A percentile compares a stretch with the other conserved stretches of the same genome.
Conservation (phyloP, 2,113 vertebrate genomes). For the Bostrychus sinensis region DNA sequence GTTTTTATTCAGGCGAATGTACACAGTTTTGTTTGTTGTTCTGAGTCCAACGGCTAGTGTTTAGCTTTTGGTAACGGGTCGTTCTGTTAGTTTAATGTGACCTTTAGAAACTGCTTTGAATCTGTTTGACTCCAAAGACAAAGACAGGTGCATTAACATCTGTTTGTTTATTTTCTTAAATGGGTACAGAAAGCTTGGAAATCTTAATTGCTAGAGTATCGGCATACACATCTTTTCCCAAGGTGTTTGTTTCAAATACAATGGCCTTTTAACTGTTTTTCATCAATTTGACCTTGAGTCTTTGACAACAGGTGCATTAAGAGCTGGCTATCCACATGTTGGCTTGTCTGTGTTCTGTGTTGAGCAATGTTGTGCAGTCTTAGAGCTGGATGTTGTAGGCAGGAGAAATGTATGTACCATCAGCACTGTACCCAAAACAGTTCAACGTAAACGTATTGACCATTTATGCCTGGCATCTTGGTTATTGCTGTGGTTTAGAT, state of each 20-base stretch:
- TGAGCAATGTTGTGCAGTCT: too few relatives aligned
- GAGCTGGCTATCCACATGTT: too few relatives aligned
- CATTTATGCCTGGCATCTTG: too few relatives aligned
- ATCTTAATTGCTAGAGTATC: background rate
- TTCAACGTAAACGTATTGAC: too few relatives aligned
- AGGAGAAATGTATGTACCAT: too few relatives aligned
- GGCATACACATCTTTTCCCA: background rate
- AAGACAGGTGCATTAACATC: background rate
- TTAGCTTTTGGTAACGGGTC: conserved; percentile 8
- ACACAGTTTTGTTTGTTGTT: conserved; percentile 26
- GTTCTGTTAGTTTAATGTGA: background rate
- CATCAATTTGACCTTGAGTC: background rate
- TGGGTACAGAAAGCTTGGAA: background rate
- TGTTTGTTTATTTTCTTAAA: background rate
- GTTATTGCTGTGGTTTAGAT: too few relatives aligned
- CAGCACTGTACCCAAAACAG: too few relatives aligned
- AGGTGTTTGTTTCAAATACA: background rate
- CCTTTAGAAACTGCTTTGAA: conserved; percentile 4
- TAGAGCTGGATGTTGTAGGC: too few relatives aligned
- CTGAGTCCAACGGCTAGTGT: background rate
- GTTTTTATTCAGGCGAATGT: conserved; percentile 41
- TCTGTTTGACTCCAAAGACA: background rate
- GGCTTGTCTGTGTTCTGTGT: too few relatives aligned
- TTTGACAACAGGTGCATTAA: too few relatives aligned
- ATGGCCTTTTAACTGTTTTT: background rate